Evolutionary conservation across 1,140 invertebrate genomes (phyloP).

Genomic region (Cheumatopsyche charites): DNA sequence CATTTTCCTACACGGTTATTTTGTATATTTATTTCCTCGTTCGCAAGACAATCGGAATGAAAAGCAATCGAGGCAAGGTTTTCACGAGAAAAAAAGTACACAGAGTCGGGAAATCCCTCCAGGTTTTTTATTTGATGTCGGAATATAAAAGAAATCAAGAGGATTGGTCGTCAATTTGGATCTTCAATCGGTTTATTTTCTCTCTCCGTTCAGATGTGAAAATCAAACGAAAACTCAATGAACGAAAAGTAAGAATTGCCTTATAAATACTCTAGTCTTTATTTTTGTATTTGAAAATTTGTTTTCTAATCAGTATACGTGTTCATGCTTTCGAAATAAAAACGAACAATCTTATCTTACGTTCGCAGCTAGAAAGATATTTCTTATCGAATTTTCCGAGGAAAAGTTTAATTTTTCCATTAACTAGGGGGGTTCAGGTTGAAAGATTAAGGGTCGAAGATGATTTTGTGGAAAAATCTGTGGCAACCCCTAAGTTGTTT

Average conservation of each 20-base stretch:
- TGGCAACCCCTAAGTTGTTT: not conserved
- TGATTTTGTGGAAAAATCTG: constrained; percentile 32
- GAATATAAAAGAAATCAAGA: constrained; percentile 31
- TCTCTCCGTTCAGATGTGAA: not conserved
- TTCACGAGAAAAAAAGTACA: not conserved
- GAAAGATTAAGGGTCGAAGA: constrained; percentile 30
- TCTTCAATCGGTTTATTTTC: constrained; percentile 32
- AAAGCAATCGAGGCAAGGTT: constrained; percentile 3
- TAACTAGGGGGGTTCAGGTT: not conserved
- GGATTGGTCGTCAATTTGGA: constrained; percentile 36
- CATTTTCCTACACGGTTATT: too few relatives aligned
- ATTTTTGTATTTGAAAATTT: too few relatives aligned
- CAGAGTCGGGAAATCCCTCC: constrained; percentile 5
- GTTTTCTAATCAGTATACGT: too few relatives aligned
- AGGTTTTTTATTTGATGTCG: constrained; percentile 27
- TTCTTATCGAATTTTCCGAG: constrained; percentile 1
- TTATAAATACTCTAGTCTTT: not conserved
- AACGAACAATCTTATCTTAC: not conserved
- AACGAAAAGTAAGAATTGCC: not conserved
- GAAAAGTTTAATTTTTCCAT: not conserved
- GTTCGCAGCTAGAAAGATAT: not conserved
- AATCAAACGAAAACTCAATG: not conserved
- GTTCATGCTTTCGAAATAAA: too few relatives aligned
- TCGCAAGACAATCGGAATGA: constrained; percentile 9
- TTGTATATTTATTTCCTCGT: not conserved